A percentile compares a stretch with the other conserved stretches of the same genome.
These are phyloP conservation scores for Pogonocichla stellata DNA, from an alignment of 2,113 vertebrate genomes.

Conservation along the genomic window DNA sequence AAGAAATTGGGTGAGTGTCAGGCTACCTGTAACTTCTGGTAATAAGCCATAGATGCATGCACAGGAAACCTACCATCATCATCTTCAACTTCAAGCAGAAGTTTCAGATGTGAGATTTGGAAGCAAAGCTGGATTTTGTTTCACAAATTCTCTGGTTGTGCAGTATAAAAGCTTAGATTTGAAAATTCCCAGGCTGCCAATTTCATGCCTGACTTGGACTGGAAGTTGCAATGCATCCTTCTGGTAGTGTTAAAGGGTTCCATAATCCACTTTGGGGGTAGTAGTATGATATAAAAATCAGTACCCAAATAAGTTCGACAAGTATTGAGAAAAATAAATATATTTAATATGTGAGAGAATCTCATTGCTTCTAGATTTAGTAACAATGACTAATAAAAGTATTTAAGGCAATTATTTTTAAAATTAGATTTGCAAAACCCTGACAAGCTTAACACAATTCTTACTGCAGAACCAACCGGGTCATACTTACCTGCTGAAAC, in stretches of 20 bases:
- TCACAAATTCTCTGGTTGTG: not conserved
- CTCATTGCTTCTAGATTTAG: not conserved
- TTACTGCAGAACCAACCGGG: not conserved
- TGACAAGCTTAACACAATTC: not conserved
- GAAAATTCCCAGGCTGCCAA: not conserved
- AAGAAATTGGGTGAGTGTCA: not conserved
- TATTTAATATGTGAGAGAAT: not conserved
- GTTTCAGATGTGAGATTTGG: not conserved
- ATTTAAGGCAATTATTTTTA: not conserved
- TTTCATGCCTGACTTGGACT: not conserved
- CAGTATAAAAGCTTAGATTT: not conserved
- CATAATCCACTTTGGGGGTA: not conserved
- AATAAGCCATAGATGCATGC: not conserved
- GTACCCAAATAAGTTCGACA: not conserved
- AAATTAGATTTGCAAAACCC: not conserved
- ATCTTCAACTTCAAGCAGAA: not conserved
- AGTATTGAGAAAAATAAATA: not conserved
- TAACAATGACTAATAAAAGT: not conserved
- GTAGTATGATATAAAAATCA: not conserved
- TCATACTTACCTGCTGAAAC: not conserved
- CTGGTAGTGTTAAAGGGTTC: not conserved
- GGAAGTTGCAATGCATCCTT: not conserved
- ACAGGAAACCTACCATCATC: not conserved
- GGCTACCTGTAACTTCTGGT: not conserved
- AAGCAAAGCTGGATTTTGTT: not conserved